phyloP scores from a whole-genome alignment of 2,797 vertebrate genomes.

The Dermochelys coriacea region DNA sequence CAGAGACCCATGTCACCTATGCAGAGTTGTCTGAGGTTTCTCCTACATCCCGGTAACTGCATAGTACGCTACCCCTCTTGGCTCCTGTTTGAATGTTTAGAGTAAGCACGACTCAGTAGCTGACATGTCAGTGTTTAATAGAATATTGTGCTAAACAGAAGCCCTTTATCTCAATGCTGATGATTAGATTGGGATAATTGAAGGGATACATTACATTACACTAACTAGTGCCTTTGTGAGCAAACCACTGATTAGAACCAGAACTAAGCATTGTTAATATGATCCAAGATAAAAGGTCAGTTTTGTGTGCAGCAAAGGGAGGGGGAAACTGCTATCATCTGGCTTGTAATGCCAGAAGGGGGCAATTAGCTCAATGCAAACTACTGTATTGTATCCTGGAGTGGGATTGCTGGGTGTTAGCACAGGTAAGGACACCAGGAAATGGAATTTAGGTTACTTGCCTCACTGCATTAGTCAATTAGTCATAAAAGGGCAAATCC shows the following conservation, averaged over 20 bases:
- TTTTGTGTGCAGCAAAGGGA: not conserved
- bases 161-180: not conserved
- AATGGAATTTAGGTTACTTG: not conserved
- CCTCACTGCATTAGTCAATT: not conserved
- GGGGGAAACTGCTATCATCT: not conserved
- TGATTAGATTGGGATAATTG: not conserved
- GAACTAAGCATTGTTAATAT: not conserved
- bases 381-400: not conserved
- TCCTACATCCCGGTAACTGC: not conserved
- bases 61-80: rapidly evolving
- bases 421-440: rapidly evolving
- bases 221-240: not conserved
- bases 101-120: not conserved
- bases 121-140: not conserved
- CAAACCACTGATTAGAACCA: not conserved
- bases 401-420: not conserved
- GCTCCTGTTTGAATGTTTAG: not conserved
- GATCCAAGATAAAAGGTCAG: not conserved
- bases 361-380: not conserved
- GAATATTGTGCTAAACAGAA: not conserved
- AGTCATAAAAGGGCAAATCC: not conserved
- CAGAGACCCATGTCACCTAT: not conserved
- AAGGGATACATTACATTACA: not conserved
- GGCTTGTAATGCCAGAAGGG: not conserved
- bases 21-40: not conserved